Conservation (phyloP, 1,140 invertebrate genomes). For the Caenorhabditis remanei region DNA sequence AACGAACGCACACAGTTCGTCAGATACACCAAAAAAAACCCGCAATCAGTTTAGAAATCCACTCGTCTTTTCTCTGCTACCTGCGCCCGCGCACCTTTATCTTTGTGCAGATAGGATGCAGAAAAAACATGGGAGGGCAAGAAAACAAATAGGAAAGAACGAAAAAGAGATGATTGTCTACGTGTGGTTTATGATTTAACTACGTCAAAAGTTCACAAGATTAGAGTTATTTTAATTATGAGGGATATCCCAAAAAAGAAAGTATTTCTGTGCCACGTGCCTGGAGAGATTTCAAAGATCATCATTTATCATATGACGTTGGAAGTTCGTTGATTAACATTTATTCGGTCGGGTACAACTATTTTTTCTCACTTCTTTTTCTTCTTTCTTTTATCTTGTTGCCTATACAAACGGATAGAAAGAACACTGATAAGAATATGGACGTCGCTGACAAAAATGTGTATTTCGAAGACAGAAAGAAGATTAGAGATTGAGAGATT, state of each 20-base stretch:
- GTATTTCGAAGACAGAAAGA: slow-evolving; percentile 24
- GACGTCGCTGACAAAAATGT: slow-evolving; percentile 40
- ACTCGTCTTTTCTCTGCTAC: neutral
- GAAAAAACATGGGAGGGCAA: neutral
- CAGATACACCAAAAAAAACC: neutral
- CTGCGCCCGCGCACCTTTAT: neutral
- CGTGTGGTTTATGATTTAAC: neutral
- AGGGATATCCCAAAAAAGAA: neutral
- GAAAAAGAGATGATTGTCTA: neutral
- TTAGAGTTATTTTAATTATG: neutral
- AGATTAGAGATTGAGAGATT: neutral
- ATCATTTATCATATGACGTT: neutral
- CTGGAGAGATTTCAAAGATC: neutral
- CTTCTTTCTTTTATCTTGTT: neutral
- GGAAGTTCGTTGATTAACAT: slow-evolving; percentile 30
- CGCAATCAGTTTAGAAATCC: neutral
- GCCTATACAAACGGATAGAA: neutral
- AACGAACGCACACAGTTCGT: slow-evolving; percentile 2
- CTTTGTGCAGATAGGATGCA: neutral
- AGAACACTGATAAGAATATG: slow-evolving; percentile 40
- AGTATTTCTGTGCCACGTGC: neutral
- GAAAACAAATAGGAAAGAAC: neutral
- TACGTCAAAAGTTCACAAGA: neutral
- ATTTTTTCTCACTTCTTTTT: neutral
- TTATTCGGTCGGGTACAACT: neutral